Conservation (phyloP, 2,797 vertebrate species). For the Dromococcyx pavoninus region DNA sequence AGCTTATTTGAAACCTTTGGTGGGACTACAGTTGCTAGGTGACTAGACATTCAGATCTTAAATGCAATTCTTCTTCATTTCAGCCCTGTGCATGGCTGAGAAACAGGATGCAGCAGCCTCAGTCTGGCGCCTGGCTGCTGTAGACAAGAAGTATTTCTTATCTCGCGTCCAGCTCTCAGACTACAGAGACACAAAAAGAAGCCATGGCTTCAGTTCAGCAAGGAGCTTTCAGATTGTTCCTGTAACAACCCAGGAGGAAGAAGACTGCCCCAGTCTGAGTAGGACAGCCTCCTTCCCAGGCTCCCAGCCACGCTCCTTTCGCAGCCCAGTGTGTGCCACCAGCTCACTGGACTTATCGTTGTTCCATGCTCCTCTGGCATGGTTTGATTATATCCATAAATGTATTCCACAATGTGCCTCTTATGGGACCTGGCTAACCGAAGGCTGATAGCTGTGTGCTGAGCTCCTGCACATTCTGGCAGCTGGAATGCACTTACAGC, state of each 20-base stretch:
- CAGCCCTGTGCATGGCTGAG: background rate
- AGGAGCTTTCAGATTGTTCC: background rate
- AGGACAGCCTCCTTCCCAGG: background rate
- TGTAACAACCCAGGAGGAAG: background rate
- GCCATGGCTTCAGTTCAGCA: background rate
- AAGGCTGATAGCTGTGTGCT: background rate
- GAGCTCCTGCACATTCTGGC: background rate
- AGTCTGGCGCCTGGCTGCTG: background rate
- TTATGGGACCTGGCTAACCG: background rate
- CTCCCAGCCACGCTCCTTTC: background rate
- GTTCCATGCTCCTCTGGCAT: background rate
- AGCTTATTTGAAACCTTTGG: background rate
- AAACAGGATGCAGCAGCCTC: background rate
- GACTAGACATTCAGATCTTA: background rate
- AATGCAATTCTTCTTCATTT: background rate
- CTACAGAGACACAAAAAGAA: background rate
- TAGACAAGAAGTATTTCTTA: background rate
- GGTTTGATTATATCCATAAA: background rate
- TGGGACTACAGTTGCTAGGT: background rate
- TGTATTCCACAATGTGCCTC: no score
- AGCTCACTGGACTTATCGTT: background rate
- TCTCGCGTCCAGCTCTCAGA: background rate
- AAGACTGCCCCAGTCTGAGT: background rate
- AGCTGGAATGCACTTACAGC: background rate
- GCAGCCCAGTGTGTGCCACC: background rate